Evolutionary conservation across 2,888 invertebrate genomes (phyloP), one percentile per base, ranked within the genome.

Genomic region (Crepidodera aurea): DNA sequence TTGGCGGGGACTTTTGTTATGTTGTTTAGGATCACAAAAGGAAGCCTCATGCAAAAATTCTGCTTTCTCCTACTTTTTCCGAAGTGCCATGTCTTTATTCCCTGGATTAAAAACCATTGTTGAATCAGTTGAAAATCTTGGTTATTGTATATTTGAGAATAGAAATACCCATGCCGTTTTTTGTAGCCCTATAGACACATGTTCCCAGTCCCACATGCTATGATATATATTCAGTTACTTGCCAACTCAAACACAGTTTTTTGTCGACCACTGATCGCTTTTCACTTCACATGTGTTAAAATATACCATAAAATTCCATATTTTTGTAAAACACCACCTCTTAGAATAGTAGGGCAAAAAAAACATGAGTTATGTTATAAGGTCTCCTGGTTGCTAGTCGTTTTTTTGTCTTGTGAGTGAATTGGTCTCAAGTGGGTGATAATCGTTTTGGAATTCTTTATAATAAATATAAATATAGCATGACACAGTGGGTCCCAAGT

Each of bases 151-250:
- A 22, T 22, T 22, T 22, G 2, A 22, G 22, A 22, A 22, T 22
- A 22, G 22, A 22, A 22, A 22, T 6, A 22, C 22, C n/a, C n/a
- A n/a, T 22, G 6, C 22, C 22, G 22, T 22, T 22, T 22, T 22
- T 22, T 22, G 2, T 22, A 4, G 2, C 2, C 22, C 22, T 10
- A 2, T 6, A 27, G 63, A 67, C 60, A 66, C 61, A 62, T 66
- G 64, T 64, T 63, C 1, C 18, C 7, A 50, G 19, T 37, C 18
- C 60, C 70, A 67, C 67, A 64, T 67, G 67, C 64, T 58, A 62
- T 22, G 67, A 56, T 50, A 32, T 44, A 48, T 40, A 55, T 42
- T 61, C 58, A 53, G 40, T 53, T 56, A 55, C 54, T 59, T 51
- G 63, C 62, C 57, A 58, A 62, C 62, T 62, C 64, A 64, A 56